phyloP scores from a whole-genome alignment of 2,797 vertebrate genomes.

The Falco concolor region DNA sequence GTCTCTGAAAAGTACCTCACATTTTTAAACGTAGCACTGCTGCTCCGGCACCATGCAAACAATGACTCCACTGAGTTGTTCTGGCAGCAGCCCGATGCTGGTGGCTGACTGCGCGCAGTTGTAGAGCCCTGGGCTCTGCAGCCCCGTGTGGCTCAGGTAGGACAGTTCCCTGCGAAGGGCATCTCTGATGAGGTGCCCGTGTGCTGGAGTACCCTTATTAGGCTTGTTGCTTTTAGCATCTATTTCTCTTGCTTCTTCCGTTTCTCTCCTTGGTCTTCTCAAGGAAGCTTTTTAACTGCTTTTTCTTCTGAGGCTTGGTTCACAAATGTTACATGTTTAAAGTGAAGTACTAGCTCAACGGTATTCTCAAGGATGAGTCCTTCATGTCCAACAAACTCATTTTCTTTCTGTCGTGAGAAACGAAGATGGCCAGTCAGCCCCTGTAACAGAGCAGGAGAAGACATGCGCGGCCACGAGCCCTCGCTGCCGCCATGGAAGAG shows the following conservation, averaged over 20 bases:
- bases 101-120: background rate
- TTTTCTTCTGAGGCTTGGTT: background rate
- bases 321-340: background rate
- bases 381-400: background rate
- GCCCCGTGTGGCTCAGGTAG: background rate
- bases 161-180: background rate
- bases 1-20: background rate
- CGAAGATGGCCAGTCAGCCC: background rate
- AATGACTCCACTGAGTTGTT: background rate
- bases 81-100: background rate
- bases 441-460: background rate
- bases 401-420: background rate
- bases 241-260: background rate
- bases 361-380: background rate
- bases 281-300: background rate
- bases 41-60: background rate
- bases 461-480: background rate
- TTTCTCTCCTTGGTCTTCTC: background rate
- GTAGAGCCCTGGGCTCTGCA: background rate
- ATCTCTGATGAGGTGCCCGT: background rate
- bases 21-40: conserved; percentile 17
- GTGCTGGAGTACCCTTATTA: background rate
- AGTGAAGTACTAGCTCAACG: background rate
- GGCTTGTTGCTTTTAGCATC: background rate
- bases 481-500: background rate